Percentiles rank a stretch among this genome's conserved stretches.
Evolutionary conservation across 2,113 vertebrate species (phyloP).

Genomic region (Phaethornis superciliosus): DNA sequence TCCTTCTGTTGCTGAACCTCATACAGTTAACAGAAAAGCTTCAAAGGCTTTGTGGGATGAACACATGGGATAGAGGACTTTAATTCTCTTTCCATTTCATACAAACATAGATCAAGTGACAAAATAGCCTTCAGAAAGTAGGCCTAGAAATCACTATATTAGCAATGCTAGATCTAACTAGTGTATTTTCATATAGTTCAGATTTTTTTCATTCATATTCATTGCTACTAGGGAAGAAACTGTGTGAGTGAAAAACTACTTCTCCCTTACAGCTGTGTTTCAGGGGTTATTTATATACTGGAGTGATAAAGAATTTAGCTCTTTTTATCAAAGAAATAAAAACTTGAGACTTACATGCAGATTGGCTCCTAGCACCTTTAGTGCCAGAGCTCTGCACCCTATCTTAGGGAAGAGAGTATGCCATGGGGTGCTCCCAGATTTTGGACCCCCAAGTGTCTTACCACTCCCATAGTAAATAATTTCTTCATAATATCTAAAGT

Average conservation of each 20-base stretch:
- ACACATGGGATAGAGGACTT: background rate
- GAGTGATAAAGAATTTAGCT: background rate
- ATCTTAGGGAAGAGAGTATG: rapidly evolving
- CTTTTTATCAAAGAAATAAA: background rate
- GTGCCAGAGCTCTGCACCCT: background rate
- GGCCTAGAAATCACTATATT: background rate
- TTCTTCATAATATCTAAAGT: no score
- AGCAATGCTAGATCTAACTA: background rate
- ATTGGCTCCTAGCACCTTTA: background rate
- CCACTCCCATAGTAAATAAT: no score
- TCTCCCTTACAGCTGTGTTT: background rate
- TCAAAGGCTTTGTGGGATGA: constrained; percentile 21
- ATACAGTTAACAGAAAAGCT: constrained; percentile 16
- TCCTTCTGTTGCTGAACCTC: constrained; percentile 45
- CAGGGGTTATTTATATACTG: background rate
- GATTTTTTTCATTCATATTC: background rate
- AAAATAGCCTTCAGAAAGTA: background rate
- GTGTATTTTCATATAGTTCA: background rate
- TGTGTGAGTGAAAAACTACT: background rate
- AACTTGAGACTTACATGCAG: background rate
- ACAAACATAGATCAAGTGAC: background rate
- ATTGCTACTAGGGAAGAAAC: background rate
- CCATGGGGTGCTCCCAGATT: background rate
- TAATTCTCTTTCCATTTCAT: constrained; percentile 4
- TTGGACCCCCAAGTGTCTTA: background rate